Evolutionary conservation across 2,113 vertebrate genomes (phyloP), one percentile per base, ranked within the genome.

Genomic region (Nibea coibor): DNA sequence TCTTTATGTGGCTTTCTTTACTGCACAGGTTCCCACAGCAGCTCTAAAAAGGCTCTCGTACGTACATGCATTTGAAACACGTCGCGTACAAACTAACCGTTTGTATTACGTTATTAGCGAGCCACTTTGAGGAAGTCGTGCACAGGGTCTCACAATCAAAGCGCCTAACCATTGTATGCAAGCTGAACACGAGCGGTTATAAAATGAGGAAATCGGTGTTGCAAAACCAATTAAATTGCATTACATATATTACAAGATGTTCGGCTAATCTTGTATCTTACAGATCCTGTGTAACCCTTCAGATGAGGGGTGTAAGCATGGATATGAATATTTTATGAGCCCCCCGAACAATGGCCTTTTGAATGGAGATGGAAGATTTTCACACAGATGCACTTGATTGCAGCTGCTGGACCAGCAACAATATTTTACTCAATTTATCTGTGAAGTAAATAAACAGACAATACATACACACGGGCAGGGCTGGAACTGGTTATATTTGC

Each of bases 311-410:
- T 68, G 65, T 39, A 10, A 87, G 73, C 85, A 75, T 51, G 72
- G 75, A 64, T 83, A 87, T 91, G 87, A 92, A 91, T 89, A 85
- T 87, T 91, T 91, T 81, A 90, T 89, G 84, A 90, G 84, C 20
- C 56, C 56, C 4, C 47, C 26, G 66, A 88, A 88, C 87, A 89
- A 87, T 73, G 51, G 71, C 19, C 73, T 76, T 86, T 88, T 87
- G 64, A 88, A 75, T 56, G 67, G 65, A 70, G 64, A 24, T 79
- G 64, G 62, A 47, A 71, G 67, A 89, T 78, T 68, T 75, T 83
- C 75, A 75, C 75, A 81, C 83, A 84, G 82, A 82, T 78, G 64
- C 78, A 87, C 80, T 88, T 84, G 39, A 87, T 78, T 83, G 73
- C 79, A 85, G 87, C 76, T 89, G 87, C 84, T 81, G n/a, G 48